A percentile compares a stretch with the other conserved stretches of the same genome.
These are phyloP conservation scores for Myotis lucifugus DNA, from an alignment of 2,113 vertebrate species.

Conservation along the genomic window DNA sequence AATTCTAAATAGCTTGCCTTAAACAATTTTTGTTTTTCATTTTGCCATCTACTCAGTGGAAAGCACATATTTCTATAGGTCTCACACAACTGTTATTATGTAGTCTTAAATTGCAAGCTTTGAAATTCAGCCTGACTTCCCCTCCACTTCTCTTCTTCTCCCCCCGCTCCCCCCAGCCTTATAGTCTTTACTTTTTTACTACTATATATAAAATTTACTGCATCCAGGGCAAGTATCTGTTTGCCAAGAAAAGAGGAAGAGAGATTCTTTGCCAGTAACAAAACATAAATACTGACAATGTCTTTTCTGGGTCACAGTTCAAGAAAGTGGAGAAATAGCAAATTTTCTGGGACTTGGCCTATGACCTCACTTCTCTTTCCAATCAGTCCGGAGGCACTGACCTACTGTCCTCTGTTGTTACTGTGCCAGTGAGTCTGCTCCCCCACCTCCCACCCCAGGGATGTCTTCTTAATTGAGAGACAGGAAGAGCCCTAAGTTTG, in stretches of 20 bases:
- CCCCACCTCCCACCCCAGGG: background rate
- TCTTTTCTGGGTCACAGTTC: constrained; percentile 68
- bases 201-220: constrained; percentile 49
- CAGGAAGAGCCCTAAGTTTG: constrained; percentile 56
- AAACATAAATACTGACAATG: constrained; percentile 57
- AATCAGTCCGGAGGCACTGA: background rate
- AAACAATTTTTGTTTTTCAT: constrained; percentile 26
- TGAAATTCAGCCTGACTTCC: constrained; percentile 11
- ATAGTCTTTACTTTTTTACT: constrained; percentile 26
- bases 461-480: constrained; percentile 64
- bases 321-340: constrained; percentile 58
- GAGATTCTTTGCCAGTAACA: constrained; percentile 37
- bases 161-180: background rate
- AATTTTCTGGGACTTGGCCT: constrained; percentile 21
- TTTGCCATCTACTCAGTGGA: background rate
- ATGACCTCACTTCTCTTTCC: constrained; percentile 31
- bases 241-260: constrained; percentile 66
- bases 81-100: constrained; percentile 33
- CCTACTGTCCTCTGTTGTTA: constrained; percentile 11
- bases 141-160: no score
- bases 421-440: background rate
- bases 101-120: constrained; percentile 53
- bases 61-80: constrained; percentile 5
- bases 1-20: constrained; percentile 24
- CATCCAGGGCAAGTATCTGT: constrained; percentile 48